Conservation (phyloP, 1,140 invertebrate species). For the Saccostrea cuccullata region DNA sequence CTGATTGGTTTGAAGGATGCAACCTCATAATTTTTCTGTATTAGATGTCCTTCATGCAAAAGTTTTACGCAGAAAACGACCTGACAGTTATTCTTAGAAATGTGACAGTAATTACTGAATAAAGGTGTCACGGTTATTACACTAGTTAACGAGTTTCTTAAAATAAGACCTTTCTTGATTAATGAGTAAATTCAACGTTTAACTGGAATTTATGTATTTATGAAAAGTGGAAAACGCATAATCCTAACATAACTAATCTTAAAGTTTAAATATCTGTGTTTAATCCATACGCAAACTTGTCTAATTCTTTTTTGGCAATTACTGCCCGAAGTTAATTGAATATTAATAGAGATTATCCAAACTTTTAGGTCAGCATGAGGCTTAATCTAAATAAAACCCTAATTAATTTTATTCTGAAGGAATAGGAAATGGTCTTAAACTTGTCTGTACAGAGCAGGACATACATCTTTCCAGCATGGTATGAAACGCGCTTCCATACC, state of each 20-base stretch:
- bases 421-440: background rate
- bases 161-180: background rate
- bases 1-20: no score
- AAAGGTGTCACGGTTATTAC: background rate
- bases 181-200: background rate
- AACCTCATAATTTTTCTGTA: no score
- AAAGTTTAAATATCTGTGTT: constrained; percentile 20
- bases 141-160: background rate
- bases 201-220: background rate
- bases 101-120: background rate
- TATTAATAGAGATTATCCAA: constrained; percentile 32
- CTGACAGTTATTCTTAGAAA: background rate
- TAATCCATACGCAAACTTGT: background rate
- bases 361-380: constrained; percentile 4
- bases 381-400: constrained; percentile 10
- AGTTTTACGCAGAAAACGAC: no score
- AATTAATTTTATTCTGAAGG: constrained; percentile 31
- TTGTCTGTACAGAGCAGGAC: background rate
- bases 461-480: background rate
- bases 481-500: background rate
- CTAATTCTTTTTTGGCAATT: background rate
- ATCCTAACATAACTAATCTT: background rate
- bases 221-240: background rate
- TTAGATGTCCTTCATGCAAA: no score
- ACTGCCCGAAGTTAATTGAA: constrained; percentile 13